Evolutionary conservation across 2,797 vertebrate species (phyloP).

Genomic region (Lepus townsendii): DNA sequence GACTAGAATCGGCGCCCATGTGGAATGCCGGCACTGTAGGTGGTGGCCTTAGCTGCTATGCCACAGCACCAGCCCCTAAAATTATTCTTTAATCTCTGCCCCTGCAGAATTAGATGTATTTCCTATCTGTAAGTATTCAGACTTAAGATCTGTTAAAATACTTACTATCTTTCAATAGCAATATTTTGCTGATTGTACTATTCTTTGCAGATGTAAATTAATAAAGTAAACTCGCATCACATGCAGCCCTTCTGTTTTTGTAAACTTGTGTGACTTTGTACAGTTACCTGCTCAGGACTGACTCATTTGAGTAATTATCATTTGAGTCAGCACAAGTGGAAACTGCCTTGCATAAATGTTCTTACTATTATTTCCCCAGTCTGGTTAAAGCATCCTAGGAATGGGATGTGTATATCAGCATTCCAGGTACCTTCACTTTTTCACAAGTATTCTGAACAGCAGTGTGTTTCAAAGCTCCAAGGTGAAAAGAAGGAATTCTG

Average conservation of each 20-base stretch:
- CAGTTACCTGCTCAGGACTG: neutral
- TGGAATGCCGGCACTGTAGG: too few species aligned
- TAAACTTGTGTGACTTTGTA: neutral
- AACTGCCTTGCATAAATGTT: neutral
- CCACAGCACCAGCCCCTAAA: neutral
- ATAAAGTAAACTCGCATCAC: neutral
- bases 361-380: neutral
- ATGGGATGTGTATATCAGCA: neutral
- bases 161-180: constrained; percentile 14
- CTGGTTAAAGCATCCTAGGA: neutral
- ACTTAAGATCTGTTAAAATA: constrained; percentile 17
- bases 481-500: neutral
- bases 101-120: neutral
- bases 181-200: neutral
- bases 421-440: neutral
- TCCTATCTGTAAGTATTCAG: constrained; percentile 11
- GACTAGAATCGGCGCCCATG: too few species aligned
- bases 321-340: neutral
- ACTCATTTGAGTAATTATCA: constrained; percentile 1
- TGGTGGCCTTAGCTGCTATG: too few species aligned
- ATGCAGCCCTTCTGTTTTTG: neutral
- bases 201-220: constrained; percentile 10
- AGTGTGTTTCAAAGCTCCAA: neutral
- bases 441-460: neutral
- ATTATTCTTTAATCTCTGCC: neutral